Evolutionary conservation across 2,888 invertebrate genomes (phyloP).

Genomic region (Serripes groenlandicus): DNA sequence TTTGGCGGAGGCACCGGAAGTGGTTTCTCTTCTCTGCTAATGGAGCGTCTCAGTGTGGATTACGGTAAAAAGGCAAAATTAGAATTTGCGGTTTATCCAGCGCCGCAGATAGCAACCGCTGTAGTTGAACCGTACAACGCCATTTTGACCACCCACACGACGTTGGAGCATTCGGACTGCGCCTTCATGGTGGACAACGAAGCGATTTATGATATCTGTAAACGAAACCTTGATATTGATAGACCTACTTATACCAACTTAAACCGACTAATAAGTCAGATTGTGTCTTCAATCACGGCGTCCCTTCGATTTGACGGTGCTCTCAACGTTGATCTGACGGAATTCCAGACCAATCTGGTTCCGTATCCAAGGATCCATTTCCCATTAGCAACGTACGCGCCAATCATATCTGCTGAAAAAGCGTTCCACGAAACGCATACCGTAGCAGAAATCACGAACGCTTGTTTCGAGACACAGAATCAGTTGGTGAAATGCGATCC

Average conservation of each 20-base stretch:
- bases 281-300: not conserved
- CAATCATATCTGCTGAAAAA: not conserved
- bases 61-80: not conserved
- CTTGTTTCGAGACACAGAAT: not conserved
- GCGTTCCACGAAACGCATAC: not conserved
- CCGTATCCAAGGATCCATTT: not conserved
- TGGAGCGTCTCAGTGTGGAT: not conserved
- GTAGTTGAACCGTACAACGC: not conserved
- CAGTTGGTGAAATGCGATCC: not conserved
- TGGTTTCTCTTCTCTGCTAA: not conserved
- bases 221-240: not conserved
- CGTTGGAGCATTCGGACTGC: not conserved
- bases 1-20: not conserved
- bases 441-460: not conserved
- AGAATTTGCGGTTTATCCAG: not conserved
- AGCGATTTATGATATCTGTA: not conserved
- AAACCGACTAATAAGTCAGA: not conserved
- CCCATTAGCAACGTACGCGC: not conserved
- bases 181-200: not conserved
- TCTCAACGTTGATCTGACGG: not conserved
- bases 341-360: not conserved
- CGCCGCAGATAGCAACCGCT: not conserved
- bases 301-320: not conserved
- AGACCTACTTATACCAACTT: not conserved
- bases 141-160: not conserved